Evolutionary conservation across 2,113 vertebrate species (phyloP).

Genomic region (Vimba vimba): DNA sequence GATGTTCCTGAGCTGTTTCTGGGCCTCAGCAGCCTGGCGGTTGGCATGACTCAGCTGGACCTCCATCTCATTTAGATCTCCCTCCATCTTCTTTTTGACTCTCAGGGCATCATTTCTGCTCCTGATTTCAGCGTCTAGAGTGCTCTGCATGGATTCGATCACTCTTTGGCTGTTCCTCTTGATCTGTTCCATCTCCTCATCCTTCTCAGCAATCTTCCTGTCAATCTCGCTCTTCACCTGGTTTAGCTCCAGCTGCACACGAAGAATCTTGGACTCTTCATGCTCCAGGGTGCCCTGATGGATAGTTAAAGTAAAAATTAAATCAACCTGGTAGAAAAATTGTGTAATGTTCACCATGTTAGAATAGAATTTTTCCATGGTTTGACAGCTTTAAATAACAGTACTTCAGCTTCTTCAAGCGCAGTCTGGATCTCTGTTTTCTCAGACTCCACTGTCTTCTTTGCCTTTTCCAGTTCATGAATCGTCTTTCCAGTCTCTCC

Average conservation of each 20-base stretch:
- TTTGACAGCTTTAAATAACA: background rate
- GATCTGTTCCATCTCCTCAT: conserved; percentile 79
- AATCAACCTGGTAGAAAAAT: background rate
- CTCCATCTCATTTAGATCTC: conserved; percentile 54
- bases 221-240: conserved; percentile 80
- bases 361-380: background rate
- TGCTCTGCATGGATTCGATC: conserved; percentile 76
- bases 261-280: conserved; percentile 80
- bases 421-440: conserved; percentile 58
- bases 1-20: conserved; percentile 55
- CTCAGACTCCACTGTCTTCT: conserved; percentile 80
- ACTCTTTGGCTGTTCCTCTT: conserved; percentile 77
- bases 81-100: conserved; percentile 55
- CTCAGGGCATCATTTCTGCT: conserved; percentile 55
- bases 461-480: conserved; percentile 81
- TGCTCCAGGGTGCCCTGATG: conserved; percentile 55
- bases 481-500: conserved; percentile 76
- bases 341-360: background rate
- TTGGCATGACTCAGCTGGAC: conserved; percentile 54
- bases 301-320: background rate
- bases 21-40: conserved; percentile 50
- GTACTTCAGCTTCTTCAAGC: conserved; percentile 13
- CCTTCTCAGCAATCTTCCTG: conserved; percentile 78
- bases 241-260: conserved; percentile 76
- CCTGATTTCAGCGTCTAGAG: conserved; percentile 67